Evolutionary conservation across 2,888 invertebrate genomes (phyloP).

Genomic region (Hydroisotoma schaefferi): DNA sequence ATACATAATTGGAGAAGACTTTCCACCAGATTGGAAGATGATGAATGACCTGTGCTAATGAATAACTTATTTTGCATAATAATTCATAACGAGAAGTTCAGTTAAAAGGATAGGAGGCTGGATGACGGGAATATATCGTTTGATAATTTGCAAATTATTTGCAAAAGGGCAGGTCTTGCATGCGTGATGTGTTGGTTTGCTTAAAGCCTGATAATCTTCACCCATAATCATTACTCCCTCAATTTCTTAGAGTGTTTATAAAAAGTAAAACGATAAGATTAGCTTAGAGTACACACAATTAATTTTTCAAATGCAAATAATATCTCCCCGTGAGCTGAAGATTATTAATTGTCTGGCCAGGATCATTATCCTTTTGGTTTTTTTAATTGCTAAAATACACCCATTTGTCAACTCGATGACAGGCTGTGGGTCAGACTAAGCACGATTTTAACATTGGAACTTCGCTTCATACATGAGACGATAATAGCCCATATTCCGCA

Average conservation of each 20-base stretch:
- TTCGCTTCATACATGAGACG: too few relatives aligned
- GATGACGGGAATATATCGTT: neutral
- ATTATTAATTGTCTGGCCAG: too few relatives aligned
- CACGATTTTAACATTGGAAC: conserved; percentile 34
- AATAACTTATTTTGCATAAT: neutral
- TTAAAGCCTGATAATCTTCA: too few relatives aligned
- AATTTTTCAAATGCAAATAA: neutral
- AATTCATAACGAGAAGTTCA: neutral
- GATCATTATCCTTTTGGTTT: conserved; percentile 1
- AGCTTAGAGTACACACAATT: neutral
- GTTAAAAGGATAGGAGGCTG: neutral
- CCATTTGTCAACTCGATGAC: conserved; percentile 39
- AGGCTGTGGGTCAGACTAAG: conserved; percentile 32
- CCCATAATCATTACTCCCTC: too few relatives aligned
- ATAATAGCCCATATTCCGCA: too few relatives aligned
- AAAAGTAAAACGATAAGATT: too few relatives aligned
- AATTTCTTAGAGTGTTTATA: too few relatives aligned
- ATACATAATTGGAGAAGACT: conserved; percentile 4
- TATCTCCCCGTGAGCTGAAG: too few relatives aligned
- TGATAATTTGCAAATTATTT: conserved; percentile 1
- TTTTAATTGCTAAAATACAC: neutral
- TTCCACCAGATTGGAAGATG: neutral
- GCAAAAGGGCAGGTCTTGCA: neutral
- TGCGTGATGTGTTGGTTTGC: too few relatives aligned
- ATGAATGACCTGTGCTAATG: neutral